Evolutionary conservation across 2,797 vertebrate genomes (phyloP).

Genomic region (Centropyge bicolor): DNA sequence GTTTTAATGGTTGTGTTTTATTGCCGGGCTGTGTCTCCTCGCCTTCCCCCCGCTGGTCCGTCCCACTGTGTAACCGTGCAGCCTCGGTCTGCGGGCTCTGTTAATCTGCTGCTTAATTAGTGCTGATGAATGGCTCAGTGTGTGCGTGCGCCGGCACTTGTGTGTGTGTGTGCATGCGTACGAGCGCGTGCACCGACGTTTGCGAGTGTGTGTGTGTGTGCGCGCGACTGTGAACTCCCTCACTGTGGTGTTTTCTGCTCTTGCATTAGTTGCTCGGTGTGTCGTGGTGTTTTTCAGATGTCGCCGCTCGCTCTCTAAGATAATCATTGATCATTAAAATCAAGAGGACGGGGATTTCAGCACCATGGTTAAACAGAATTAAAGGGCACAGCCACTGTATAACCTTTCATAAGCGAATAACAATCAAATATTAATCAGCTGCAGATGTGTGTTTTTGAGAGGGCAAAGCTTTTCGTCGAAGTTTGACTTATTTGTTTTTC

Average conservation of each 20-base stretch:
- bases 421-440: constrained; percentile 87
- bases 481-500: constrained; percentile 85
- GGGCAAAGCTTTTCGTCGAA: constrained; percentile 77
- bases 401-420: constrained; percentile 78
- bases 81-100: constrained; percentile 73
- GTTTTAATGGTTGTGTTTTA: constrained; percentile 76
- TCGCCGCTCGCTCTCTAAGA: constrained; percentile 60
- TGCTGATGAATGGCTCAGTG: constrained; percentile 81
- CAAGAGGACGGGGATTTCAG: constrained; percentile 53
- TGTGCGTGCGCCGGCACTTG: constrained; percentile 22
- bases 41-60: constrained; percentile 64
- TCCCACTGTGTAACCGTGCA: constrained; percentile 74
- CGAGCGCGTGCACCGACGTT: constrained; percentile 1
- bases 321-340: constrained; percentile 74
- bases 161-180: constrained; percentile 21
- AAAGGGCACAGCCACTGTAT: constrained; percentile 70
- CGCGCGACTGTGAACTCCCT: constrained; percentile 42
- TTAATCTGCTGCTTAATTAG: constrained; percentile 86
- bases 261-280: constrained; percentile 45
- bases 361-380: constrained; percentile 63
- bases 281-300: constrained; percentile 37
- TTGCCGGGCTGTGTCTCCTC: constrained; percentile 67
- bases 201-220: constrained; percentile 13
- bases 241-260: constrained; percentile 57
- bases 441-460: constrained; percentile 86